Conservation (phyloP, 2,113 vertebrate species). For the Lipotes vexillifer region DNA sequence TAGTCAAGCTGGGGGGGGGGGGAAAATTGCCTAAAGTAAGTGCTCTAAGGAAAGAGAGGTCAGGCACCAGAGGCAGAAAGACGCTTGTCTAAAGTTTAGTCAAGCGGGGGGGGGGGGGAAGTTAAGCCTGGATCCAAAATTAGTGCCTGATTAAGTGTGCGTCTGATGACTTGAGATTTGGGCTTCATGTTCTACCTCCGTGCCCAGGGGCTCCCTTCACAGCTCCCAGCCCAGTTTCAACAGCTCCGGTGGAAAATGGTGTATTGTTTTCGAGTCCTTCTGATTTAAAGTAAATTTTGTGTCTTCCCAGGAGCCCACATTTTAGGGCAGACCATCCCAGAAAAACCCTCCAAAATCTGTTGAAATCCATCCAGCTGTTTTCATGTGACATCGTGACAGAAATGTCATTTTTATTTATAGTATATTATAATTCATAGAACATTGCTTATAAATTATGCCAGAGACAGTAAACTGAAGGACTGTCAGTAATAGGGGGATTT, state of each 20-base stretch:
- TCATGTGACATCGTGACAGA: background rate
- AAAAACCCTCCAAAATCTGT: background rate
- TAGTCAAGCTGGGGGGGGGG: background rate
- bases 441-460: background rate
- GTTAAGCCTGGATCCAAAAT: background rate
- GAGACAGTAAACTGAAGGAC: background rate
- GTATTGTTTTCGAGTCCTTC: background rate
- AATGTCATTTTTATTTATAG: background rate
- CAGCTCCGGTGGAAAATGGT: background rate
- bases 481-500: background rate
- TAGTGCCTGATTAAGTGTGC: background rate
- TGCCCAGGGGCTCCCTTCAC: background rate
- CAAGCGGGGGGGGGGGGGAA: background rate
- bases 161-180: background rate
- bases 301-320: background rate
- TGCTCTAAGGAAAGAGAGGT: background rate
- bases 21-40: background rate
- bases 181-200: background rate
- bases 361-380: background rate
- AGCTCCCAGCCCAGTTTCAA: background rate
- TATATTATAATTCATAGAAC: background rate
- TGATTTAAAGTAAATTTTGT: background rate
- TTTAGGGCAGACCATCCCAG: background rate
- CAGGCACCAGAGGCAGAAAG: background rate
- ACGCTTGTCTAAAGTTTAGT: background rate